phyloP scores from a whole-genome alignment of 2,888 invertebrate genomes.

The Ligdia adustata region DNA sequence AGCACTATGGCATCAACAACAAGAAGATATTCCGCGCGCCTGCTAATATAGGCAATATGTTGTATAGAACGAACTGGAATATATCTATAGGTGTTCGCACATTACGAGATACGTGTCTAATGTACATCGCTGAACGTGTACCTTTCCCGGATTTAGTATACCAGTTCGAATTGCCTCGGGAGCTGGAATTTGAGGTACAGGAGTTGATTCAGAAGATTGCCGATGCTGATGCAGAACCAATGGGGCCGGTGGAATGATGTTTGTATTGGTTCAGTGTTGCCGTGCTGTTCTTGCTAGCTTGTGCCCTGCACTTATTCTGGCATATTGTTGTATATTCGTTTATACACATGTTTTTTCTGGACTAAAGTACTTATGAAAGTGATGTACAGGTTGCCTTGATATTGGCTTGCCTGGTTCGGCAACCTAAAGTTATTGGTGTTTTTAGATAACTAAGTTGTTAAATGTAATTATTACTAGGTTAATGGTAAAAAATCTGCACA shows the following conservation, averaged over 20 bases:
- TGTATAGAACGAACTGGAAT: conserved; percentile 70
- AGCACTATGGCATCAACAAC: conserved; percentile 84
- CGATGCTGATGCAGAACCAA: not conserved
- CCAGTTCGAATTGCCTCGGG: conserved; percentile 67
- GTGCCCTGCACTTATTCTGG: conserved; percentile 2
- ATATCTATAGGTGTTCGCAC: conserved; percentile 80
- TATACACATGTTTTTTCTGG: not conserved
- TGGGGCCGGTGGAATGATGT: conserved; percentile 10
- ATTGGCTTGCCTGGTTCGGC: not conserved
- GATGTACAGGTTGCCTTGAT: not conserved
- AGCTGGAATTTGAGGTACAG: conserved; percentile 64
- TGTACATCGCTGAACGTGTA: conserved; percentile 69
- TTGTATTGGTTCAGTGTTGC: conserved; percentile 1
- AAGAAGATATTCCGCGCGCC: conserved; percentile 75
- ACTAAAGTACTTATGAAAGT: not conserved
- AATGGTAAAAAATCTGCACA: no score
- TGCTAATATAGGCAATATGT: conserved; percentile 53
- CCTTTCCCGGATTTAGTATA: conserved; percentile 53
- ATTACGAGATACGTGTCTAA: conserved; percentile 71
- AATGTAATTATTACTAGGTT: no score
- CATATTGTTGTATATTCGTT: conserved; percentile 1
- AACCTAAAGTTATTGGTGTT: no score
- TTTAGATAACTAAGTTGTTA: no score
- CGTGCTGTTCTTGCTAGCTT: not conserved
- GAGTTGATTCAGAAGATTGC: conserved; percentile 37